Evolutionary conservation across 2,797 vertebrate genomes (phyloP).

Genomic region (Carcharodon carcharias): DNA sequence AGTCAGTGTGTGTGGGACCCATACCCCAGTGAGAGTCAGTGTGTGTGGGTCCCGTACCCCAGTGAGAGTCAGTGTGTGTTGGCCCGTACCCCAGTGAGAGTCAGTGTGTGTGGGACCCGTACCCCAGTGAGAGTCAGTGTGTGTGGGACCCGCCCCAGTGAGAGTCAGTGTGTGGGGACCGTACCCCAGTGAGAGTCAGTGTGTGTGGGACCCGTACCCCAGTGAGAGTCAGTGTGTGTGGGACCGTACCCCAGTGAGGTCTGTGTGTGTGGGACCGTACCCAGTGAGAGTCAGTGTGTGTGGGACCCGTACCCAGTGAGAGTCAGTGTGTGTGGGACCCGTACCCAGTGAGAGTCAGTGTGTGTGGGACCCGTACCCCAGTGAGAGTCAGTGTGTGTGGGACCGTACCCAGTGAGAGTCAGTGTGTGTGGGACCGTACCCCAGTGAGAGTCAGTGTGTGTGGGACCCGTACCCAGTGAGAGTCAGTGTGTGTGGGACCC

Average conservation of each 20-base stretch:
- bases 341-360: not conserved
- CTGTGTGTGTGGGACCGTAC: not conserved
- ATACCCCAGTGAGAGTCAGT: not conserved
- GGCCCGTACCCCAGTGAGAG: not conserved
- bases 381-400: not conserved
- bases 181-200: not conserved
- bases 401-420: not conserved
- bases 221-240: not conserved
- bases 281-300: not conserved
- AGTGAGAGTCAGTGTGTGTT: not conserved
- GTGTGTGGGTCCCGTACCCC: not conserved
- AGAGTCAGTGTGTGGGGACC: not conserved
- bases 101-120: not conserved
- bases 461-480: not conserved
- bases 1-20: not conserved
- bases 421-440: not conserved
- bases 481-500: not conserved
- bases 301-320: not conserved
- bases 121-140: not conserved
- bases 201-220: not conserved
- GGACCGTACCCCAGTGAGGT: not conserved
- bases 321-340: not conserved
- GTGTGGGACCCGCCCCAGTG: not conserved
- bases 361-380: not conserved
- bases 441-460: not conserved